Conservation (phyloP, 35 echinoderm and acorn worm species). For the Chiridota heheva region DNA sequence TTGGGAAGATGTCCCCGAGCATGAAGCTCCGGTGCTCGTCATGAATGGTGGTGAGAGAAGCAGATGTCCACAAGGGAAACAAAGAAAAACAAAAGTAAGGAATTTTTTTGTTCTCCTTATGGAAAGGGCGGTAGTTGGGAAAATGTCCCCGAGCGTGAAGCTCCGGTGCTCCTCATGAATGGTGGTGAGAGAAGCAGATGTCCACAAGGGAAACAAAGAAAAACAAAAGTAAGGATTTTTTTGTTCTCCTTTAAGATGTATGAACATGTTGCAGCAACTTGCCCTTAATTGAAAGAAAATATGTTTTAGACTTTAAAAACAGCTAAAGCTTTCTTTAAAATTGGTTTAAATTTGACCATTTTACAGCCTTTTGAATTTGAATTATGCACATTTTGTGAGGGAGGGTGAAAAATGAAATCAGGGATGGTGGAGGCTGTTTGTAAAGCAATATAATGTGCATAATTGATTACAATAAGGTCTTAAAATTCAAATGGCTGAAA, state of each 20-base stretch:
- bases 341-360: not conserved
- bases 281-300: too few relatives aligned
- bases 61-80: conserved; percentile 33
- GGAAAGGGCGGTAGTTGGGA: not conserved
- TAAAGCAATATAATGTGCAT: too few relatives aligned
- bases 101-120: not conserved
- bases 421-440: too few relatives aligned
- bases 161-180: not conserved
- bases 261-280: too few relatives aligned
- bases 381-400: not conserved
- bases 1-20: conserved; percentile 12
- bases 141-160: not conserved
- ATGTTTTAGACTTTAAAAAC: too few relatives aligned
- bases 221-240: not conserved
- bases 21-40: conserved; percentile 15
- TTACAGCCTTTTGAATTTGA: not conserved
- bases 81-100: conserved; percentile 15
- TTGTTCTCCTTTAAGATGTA: too few relatives aligned
- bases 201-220: not conserved
- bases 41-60: conserved; percentile 40
- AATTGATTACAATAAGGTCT: too few relatives aligned
- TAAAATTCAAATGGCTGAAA: too few relatives aligned
- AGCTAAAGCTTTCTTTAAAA: not conserved
- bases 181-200: not conserved
- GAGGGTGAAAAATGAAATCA: too few relatives aligned